These are phyloP conservation scores for Pedionomus torquatus DNA, from an alignment of 2,113 vertebrate species.

Conservation along the genomic window DNA sequence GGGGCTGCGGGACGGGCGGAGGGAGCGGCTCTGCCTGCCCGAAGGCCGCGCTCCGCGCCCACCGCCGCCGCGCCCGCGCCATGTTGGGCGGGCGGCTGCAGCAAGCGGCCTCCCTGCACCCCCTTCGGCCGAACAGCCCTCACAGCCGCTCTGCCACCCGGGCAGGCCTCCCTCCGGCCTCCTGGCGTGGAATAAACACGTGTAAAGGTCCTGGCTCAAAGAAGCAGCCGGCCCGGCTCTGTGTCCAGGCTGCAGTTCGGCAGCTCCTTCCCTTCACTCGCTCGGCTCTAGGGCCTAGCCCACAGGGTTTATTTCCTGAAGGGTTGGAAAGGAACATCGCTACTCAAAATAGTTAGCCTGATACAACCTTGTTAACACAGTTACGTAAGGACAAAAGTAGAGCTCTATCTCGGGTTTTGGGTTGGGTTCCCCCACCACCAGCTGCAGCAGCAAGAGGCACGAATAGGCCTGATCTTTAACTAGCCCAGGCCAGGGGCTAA, in stretches of 20 bases:
- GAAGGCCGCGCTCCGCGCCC: neutral
- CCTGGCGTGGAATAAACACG: neutral
- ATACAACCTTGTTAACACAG: neutral
- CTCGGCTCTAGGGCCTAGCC: neutral
- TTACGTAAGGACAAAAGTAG: neutral
- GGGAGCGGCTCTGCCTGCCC: neutral
- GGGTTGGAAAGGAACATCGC: neutral
- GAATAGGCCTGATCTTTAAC: neutral
- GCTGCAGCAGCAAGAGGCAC: neutral
- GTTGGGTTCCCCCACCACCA: too few species aligned
- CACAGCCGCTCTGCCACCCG: neutral
- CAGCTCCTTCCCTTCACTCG: neutral
- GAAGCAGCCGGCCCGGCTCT: fast-evolving
- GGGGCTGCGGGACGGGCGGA: neutral
- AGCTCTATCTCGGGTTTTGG: neutral
- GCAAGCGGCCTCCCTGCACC: neutral
- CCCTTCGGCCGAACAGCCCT: neutral
- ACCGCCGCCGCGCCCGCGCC: neutral
- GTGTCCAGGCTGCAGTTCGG: neutral
- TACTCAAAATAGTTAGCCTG: neutral
- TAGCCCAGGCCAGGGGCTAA: fast-evolving
- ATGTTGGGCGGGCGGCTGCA: neutral
- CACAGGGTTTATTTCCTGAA: fast-evolving
- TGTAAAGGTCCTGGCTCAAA: too few species aligned
- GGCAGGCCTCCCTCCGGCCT: neutral